Base-by-base conservation (phyloP, 1,140 invertebrate species). In the Drosophila neocordata region DNA sequence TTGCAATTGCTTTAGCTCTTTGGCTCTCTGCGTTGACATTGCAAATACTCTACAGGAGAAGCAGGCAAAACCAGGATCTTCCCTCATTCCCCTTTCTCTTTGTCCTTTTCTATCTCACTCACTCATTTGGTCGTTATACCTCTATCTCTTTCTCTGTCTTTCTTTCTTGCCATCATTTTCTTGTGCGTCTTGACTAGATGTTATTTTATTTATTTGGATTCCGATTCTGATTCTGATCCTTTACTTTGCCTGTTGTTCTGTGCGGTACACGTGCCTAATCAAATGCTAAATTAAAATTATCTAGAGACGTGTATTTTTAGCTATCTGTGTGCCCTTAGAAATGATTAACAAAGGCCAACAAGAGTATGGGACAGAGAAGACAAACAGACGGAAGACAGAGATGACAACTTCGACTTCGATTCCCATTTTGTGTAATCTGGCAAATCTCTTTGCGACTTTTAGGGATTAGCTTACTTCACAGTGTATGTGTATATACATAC, bases 211-310 rank as follows among this genome's bases (percentile, higher is more conserved):
- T 34, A 56, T 56, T 56, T 27, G 8, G 53, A 56, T 56, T 56
- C 27, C n/a, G 27, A 56, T 56, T 34, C 71, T 38, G 35, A 55
- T 34, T 55, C 52, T 31, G 52, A 55, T 55, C 53, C 53, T 56
- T 56, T 56, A 34, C 27, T 34, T 11, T 48, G 41, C 41, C 9
- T 48, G 41, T 48, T 48, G 9, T 20, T 13, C 15, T 35, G 15
- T 18, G 8, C 13, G 41, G 64, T 38, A 80, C 77, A 76, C 77
- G 77, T 79, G 77, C 77, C 78, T 87, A 82, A 87, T 85, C 81
- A 87, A 87, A 82, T 75, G 82, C 82, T 69, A 80, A 77, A 85
- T 78, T 77, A 87, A 87, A 85, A 78, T 78, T 73, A 85, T 85
- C 81, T 87, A 56, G 56, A 69, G 57, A 67, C 60, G 69, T 65